Evolutionary conservation across 2,888 invertebrate genomes (phyloP), one percentile per base, ranked within the genome.

Genomic region (Blastobasis adustella): DNA sequence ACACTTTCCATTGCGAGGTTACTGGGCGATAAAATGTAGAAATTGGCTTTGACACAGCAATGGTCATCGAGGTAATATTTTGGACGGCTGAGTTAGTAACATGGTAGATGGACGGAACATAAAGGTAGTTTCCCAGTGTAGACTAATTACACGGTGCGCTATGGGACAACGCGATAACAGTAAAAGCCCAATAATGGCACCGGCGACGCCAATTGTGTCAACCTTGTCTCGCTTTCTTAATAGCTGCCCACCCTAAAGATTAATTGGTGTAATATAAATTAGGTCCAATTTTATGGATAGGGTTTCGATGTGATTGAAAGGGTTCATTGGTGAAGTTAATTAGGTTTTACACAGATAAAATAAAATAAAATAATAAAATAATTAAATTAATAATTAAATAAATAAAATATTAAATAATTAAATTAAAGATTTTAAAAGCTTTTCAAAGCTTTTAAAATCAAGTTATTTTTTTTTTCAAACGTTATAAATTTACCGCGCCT

Each of bases 101-200:
- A 43, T 46, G 37, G 38, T 36, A 46, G 49, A 37, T 47, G 49
- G 56, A 43, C 50, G 2, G 23, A 23, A 23, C 23, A 68, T 68
- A 62, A 67, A 64, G 66, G 61, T 63, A 63, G 69, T 69, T 73
- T 70, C 66, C 68, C 71, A 77, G 77, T 76, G 79, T 68, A 63
- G 66, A 65, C 78, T 86, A 85, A 86, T 86, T 82, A 84, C 79
- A 79, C 69, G 69, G 73, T 72, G 71, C 65, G 61, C 67, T 68
- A 69, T 73, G 72, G 70, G 62, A 66, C 67, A 65, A 82, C 83
- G 74, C 78, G 79, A 86, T 85, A 86, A 85, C 82, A 84, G 79
- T 87, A 84, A 88, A 86, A 83, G 75, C 76, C 66, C 65, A 69
- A 67, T 86, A 82, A 85, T 81, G 78, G 76, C 67, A 50, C 63